Conservation (phyloP, 2,113 vertebrate species). For the Smithornis capensis region DNA sequence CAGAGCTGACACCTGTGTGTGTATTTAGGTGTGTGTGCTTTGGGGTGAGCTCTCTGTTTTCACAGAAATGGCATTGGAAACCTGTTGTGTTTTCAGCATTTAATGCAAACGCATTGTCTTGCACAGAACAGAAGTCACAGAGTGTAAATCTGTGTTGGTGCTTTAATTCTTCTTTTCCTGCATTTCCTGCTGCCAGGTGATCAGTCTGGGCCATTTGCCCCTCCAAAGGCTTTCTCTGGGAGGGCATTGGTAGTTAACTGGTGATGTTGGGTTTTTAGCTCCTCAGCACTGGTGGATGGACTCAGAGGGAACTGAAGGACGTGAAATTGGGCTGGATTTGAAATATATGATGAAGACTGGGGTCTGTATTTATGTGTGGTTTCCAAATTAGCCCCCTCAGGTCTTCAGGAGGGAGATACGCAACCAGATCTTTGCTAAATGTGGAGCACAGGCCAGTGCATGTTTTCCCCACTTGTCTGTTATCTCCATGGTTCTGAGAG, state of each 20-base stretch:
- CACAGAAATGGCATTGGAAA: background rate
- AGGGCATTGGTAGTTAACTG: background rate
- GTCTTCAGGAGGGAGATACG: background rate
- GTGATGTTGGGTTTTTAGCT: background rate
- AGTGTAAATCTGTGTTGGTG: background rate
- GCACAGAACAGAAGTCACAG: background rate
- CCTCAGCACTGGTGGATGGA: background rate
- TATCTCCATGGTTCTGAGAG: background rate
- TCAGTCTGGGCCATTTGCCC: background rate
- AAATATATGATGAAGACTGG: background rate
- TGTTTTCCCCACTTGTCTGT: background rate
- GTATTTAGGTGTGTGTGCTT: background rate
- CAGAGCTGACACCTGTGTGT: background rate
- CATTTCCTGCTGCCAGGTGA: background rate
- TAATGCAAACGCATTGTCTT: constrained; percentile 3
- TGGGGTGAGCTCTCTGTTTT: background rate
- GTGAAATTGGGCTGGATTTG: background rate
- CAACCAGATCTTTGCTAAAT: background rate
- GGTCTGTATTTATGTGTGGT: background rate
- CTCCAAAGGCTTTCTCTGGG: background rate
- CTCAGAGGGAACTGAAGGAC: background rate
- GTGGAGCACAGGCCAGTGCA: background rate
- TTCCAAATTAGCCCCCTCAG: background rate
- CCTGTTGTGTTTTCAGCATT: constrained; percentile 33
- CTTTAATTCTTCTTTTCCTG: background rate